Evolutionary conservation across 2,888 invertebrate species (phyloP).

Genomic region (Seira musarum): DNA sequence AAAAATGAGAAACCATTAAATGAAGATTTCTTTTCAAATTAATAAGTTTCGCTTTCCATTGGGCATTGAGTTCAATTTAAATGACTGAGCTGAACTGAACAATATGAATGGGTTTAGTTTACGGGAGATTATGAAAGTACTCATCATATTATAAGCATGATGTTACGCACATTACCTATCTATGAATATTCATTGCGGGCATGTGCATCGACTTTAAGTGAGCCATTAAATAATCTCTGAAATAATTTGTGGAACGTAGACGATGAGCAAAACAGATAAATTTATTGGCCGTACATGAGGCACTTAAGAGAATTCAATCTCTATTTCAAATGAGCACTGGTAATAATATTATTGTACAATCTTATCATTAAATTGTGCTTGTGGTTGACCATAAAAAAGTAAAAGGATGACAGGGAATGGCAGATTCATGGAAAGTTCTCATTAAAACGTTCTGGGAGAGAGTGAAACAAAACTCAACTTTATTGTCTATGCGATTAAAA

Average conservation of each 20-base stretch:
- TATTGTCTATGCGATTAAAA: not conserved
- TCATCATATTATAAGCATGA: too few species aligned
- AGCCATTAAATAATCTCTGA: not conserved
- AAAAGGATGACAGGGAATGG: slow-evolving; percentile 47
- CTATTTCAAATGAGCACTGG: not conserved
- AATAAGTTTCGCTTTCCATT: slow-evolving; percentile 52
- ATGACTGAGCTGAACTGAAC: not conserved
- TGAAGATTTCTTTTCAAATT: not conserved
- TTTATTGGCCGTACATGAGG: not conserved
- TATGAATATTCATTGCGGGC: not conserved
- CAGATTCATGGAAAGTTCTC: slow-evolving; percentile 27
- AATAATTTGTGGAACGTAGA: not conserved
- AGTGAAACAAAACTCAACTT: not conserved
- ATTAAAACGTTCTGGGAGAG: not conserved
- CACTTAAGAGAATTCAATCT: not conserved
- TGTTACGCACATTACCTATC: too few species aligned
- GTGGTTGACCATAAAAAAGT: slow-evolving; percentile 8
- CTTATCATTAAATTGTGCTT: slow-evolving; percentile 18
- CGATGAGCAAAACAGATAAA: not conserved
- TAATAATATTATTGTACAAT: not conserved
- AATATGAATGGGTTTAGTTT: too few species aligned
- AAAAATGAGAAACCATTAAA: not conserved
- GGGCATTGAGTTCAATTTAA: not conserved
- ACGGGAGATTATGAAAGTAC: not conserved
- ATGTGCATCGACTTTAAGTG: not conserved